phyloP scores from a whole-genome alignment of 2,888 invertebrate genomes.

The Thysanoteuthis rhombus region DNA sequence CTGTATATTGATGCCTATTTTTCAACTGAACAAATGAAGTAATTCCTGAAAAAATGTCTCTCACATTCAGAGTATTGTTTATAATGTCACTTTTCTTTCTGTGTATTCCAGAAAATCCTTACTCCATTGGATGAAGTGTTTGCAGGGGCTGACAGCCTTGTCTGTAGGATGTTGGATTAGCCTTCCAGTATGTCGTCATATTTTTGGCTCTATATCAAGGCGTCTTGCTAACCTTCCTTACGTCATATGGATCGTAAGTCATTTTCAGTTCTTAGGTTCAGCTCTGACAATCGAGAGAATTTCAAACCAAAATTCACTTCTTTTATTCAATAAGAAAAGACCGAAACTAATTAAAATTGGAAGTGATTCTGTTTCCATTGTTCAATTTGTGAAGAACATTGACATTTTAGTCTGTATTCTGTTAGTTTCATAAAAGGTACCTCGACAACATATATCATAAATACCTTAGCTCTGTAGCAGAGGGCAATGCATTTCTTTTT shows the following conservation, averaged over 20 bases:
- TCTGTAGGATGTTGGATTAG: conserved; percentile 42
- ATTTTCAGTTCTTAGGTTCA: not conserved
- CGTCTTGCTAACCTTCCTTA: conserved; percentile 86
- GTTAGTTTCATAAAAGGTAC: no score
- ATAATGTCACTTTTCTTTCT: conserved; percentile 15
- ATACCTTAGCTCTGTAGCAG: no score
- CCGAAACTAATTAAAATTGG: not conserved
- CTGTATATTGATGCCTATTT: no score
- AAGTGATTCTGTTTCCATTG: no score
- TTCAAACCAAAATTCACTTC: no score
- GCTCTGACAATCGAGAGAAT: not conserved
- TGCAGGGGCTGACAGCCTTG: conserved; percentile 40
- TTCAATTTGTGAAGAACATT: no score
- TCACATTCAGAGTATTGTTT: no score
- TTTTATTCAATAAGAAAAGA: not conserved
- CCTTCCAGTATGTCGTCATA: conserved; percentile 34
- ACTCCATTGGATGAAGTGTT: conserved; percentile 49
- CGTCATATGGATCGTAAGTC: conserved; percentile 79
- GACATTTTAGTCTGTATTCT: no score
- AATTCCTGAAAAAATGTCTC: no score
- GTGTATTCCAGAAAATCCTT: conserved; percentile 42
- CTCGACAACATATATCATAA: no score
- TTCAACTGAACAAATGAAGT: no score
- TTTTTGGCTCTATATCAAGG: conserved; percentile 73
- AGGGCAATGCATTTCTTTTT: no score